Conservation (phyloP, 2,797 vertebrate genomes). For the Carduelis carduelis region DNA sequence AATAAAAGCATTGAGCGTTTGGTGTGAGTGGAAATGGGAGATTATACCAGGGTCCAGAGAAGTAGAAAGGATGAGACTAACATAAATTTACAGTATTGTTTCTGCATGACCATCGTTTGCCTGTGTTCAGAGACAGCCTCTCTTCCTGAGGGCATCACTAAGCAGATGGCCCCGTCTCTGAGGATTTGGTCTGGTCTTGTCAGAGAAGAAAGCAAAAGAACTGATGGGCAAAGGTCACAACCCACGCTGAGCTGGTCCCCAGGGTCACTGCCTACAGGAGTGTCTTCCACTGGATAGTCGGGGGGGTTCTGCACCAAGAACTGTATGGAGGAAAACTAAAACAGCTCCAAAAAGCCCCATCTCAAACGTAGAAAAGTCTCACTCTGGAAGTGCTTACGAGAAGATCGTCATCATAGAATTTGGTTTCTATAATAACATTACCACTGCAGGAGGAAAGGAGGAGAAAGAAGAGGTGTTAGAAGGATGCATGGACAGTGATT, state of each 20-base stretch:
- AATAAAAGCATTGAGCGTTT: background rate
- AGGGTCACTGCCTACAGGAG: constrained; percentile 57
- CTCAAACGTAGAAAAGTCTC: constrained; percentile 98
- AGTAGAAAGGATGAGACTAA: constrained; percentile 54
- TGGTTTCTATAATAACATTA: constrained; percentile 99
- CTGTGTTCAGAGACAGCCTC: constrained; percentile 12
- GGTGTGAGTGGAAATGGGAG: constrained; percentile 5
- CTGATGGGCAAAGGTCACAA: constrained; percentile 55
- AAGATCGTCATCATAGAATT: constrained; percentile 96
- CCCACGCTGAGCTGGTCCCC: constrained; percentile 64
- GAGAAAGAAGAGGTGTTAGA: background rate
- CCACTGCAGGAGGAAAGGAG: constrained; percentile 78
- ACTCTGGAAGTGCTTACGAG: constrained; percentile 98
- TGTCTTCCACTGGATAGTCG: constrained; percentile 59
- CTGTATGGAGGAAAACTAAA: constrained; percentile 65
- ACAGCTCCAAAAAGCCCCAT: constrained; percentile 68
- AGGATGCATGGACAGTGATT: fast-evolving
- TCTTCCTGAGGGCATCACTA: background rate
- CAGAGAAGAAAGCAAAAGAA: constrained; percentile 55
- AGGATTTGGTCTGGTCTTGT: constrained; percentile 55
- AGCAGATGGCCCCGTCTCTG: constrained; percentile 30
- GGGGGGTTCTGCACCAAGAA: constrained; percentile 69
- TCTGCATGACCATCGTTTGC: constrained; percentile 12
- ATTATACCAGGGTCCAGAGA: constrained; percentile 28
- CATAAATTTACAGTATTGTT: constrained; percentile 44